These are phyloP conservation scores for Hydroisotoma schaefferi DNA, from an alignment of 2,888 invertebrate species.

Conservation along the genomic window DNA sequence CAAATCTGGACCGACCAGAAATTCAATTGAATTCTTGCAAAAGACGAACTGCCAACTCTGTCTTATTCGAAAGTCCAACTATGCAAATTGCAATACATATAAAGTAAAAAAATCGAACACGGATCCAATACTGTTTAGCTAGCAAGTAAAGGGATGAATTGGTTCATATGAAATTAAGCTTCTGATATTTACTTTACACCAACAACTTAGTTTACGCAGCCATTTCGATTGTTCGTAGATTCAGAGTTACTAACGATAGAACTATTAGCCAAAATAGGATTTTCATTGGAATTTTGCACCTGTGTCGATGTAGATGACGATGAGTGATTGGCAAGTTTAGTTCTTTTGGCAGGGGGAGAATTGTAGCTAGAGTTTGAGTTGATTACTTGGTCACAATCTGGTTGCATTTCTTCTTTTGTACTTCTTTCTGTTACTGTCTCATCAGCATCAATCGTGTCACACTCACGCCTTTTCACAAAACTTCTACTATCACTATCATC, in stretches of 20 bases:
- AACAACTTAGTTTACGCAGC: slow-evolving; percentile 17
- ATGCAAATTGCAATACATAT: too few relatives aligned
- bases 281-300: slow-evolving; percentile 12
- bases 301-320: not conserved
- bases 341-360: slow-evolving; percentile 27
- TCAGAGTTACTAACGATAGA: slow-evolving; percentile 4
- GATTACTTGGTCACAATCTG: not conserved
- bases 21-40: too few relatives aligned
- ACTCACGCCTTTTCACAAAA: not conserved
- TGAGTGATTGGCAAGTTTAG: slow-evolving; percentile 18
- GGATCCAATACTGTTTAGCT: too few relatives aligned
- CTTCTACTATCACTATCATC: slow-evolving; percentile 9
- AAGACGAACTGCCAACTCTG: too few relatives aligned
- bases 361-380: slow-evolving; percentile 5
- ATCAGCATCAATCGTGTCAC: not conserved
- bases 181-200: not conserved
- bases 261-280: slow-evolving; percentile 16
- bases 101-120: too few relatives aligned
- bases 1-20: too few relatives aligned
- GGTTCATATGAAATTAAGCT: not conserved
- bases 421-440: not conserved
- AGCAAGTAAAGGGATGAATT: too few relatives aligned
- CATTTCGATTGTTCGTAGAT: slow-evolving; percentile 19
- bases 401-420: not conserved
- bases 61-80: too few relatives aligned